Conservation (phyloP, 2,888 invertebrate genomes). For the Megaustenia siamemsis region DNA sequence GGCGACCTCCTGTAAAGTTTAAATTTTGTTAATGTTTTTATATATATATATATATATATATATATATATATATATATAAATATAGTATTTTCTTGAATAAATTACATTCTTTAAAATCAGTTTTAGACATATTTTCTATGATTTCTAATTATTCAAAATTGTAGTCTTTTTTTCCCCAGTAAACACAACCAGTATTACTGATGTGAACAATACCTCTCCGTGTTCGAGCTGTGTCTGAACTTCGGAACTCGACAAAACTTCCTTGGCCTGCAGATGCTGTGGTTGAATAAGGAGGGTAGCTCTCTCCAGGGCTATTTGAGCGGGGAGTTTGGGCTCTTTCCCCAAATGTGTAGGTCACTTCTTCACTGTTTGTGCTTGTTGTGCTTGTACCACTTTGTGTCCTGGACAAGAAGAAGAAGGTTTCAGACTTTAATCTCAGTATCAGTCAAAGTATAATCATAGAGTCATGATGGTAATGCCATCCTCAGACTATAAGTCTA, state of each 20-base stretch:
- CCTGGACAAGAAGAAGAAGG: conserved; percentile 46
- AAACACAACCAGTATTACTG: no score
- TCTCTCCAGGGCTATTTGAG: conserved; percentile 48
- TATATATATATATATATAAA: no score
- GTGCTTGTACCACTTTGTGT: conserved; percentile 69
- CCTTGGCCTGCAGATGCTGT: conserved; percentile 29
- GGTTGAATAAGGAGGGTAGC: conserved; percentile 41
- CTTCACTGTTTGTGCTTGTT: conserved; percentile 72
- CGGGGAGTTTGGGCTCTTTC: conserved; percentile 51
- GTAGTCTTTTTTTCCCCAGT: no score
- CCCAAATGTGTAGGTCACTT: conserved; percentile 75
- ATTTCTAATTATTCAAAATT: no score
- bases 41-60: no score
- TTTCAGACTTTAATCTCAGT: background rate
- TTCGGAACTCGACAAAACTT: conserved; percentile 43
- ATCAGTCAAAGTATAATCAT: background rate
- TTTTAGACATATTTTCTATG: no score
- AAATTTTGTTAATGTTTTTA: no score
- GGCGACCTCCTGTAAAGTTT: conserved; percentile 56
- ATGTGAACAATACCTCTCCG: conserved; percentile 50
- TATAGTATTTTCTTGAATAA: no score
- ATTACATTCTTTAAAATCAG: no score
- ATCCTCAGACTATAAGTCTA: no score
- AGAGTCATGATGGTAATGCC: no score
- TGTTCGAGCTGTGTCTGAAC: conserved; percentile 23